These are phyloP conservation scores for Onychomys leucogaster DNA, from an alignment of 2,797 vertebrate species.

Conservation along the genomic window DNA sequence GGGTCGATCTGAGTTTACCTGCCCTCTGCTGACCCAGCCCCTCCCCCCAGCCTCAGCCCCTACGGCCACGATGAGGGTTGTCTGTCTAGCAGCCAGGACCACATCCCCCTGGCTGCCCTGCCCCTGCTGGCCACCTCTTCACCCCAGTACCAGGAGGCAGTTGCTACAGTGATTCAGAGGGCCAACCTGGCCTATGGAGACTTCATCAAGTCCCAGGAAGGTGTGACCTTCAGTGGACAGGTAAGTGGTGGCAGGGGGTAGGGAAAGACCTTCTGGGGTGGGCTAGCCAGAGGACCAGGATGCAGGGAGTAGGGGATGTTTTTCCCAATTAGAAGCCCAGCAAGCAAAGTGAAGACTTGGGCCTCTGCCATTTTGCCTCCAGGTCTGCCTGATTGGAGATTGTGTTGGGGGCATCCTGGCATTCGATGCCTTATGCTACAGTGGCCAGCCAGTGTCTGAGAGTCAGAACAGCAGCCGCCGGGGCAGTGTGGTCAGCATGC, in stretches of 20 bases:
- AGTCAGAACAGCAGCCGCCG: conserved; percentile 97
- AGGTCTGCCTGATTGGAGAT: conserved; percentile 98
- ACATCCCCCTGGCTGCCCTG: conserved; percentile 97
- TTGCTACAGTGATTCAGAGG: conserved; percentile 94
- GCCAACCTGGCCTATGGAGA: conserved; percentile 97
- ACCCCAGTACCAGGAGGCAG: conserved; percentile 97
- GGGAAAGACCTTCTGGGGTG: neutral
- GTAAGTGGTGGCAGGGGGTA: conserved; percentile 84
- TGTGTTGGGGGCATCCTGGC: conserved; percentile 98
- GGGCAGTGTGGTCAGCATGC: conserved; percentile 95
- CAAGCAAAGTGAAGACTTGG: neutral
- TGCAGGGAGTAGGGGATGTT: accelerated
- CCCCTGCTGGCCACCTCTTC: conserved; percentile 96
- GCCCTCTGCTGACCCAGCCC: conserved; percentile 40
- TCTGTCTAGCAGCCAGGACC: conserved; percentile 98
- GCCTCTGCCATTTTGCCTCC: conserved; percentile 53
- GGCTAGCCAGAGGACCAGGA: neutral
- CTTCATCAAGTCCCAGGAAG: conserved; percentile 95
- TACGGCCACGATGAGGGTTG: conserved; percentile 97
- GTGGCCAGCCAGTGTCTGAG: conserved; percentile 93
- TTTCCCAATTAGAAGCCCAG: neutral
- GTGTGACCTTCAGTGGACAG: conserved; percentile 94
- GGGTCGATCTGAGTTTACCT: neutral
- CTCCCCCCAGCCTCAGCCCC: conserved; percentile 93
- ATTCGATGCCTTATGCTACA: conserved; percentile 97